Evolutionary conservation across 2,113 vertebrate genomes (phyloP).

Genomic region (Pedetes capensis): DNA sequence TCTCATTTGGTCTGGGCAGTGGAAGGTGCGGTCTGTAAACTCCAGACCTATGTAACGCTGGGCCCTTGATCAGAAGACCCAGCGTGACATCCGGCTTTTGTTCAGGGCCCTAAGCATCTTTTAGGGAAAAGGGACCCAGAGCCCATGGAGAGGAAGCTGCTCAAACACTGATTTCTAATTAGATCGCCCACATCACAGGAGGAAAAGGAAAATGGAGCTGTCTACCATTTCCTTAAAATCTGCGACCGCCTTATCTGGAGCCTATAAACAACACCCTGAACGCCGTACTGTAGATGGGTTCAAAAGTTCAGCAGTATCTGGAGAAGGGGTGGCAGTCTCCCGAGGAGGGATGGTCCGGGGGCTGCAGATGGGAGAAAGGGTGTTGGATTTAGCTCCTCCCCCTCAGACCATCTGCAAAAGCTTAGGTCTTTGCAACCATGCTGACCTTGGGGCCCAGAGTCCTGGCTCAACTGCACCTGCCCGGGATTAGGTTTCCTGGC

Average conservation of each 20-base stretch:
- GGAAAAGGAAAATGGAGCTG: conserved; percentile 71
- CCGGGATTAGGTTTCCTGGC: conserved; percentile 79
- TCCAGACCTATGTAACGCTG: conserved; percentile 9
- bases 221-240: conserved; percentile 71
- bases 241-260: conserved; percentile 68
- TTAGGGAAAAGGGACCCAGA: conserved; percentile 39
- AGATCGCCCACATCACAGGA: conserved; percentile 74
- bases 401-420: conserved; percentile 64
- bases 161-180: conserved; percentile 74
- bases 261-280: conserved; percentile 56
- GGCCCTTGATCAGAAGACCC: conserved; percentile 52
- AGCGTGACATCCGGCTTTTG: conserved; percentile 68
- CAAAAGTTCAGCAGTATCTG: conserved; percentile 64
- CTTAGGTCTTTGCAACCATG: conserved; percentile 26
- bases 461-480: conserved; percentile 82
- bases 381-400: conserved; percentile 24
- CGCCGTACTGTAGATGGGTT: conserved; percentile 44
- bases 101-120: conserved; percentile 19
- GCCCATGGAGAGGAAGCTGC: conserved; percentile 73
- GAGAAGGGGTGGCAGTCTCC: neutral
- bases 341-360: conserved; percentile 32
- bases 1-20: neutral
- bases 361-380: conserved; percentile 52
- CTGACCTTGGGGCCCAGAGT: conserved; percentile 74
- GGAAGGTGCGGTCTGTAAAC: conserved; percentile 35